Evolutionary conservation across 2,888 invertebrate genomes (phyloP).

Genomic region (Oeneis ivallda): DNA sequence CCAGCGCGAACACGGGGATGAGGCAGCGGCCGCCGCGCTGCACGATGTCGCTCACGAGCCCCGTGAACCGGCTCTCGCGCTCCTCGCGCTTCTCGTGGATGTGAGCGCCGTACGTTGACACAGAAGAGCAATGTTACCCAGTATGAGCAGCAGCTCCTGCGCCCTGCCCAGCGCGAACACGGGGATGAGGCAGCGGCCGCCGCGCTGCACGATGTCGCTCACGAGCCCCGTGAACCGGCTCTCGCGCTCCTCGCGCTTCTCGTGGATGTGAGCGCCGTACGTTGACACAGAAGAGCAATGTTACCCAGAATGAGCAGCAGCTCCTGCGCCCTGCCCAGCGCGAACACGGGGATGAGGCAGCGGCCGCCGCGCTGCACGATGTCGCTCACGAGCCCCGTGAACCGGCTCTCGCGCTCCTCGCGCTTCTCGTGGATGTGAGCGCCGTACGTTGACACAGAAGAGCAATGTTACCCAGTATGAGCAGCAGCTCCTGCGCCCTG

Average conservation of each 20-base stretch:
- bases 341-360: slow-evolving; percentile 99
- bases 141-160: slow-evolving; percentile 95
- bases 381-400: slow-evolving; percentile 95
- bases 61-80: slow-evolving; percentile 95
- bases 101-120: too few species aligned
- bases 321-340: slow-evolving; percentile 98
- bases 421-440: slow-evolving; percentile 99
- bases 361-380: slow-evolving; percentile 98
- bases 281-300: too few species aligned
- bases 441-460: too few species aligned
- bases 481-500: slow-evolving; percentile 96
- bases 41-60: slow-evolving; percentile 96
- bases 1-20: slow-evolving; percentile 99
- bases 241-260: slow-evolving; percentile 98
- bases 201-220: slow-evolving; percentile 96
- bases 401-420: slow-evolving; percentile 96
- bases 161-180: slow-evolving; percentile 99
- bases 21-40: slow-evolving; percentile 98
- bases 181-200: slow-evolving; percentile 99
- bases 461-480: slow-evolving; percentile 87
- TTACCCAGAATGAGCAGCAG: slow-evolving; percentile 91
- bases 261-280: too few species aligned
- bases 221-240: slow-evolving; percentile 95
- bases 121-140: slow-evolving; percentile 82
- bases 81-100: slow-evolving; percentile 99